Base-by-base conservation (phyloP, 2,797 vertebrate genomes). In the Anas acuta region DNA sequence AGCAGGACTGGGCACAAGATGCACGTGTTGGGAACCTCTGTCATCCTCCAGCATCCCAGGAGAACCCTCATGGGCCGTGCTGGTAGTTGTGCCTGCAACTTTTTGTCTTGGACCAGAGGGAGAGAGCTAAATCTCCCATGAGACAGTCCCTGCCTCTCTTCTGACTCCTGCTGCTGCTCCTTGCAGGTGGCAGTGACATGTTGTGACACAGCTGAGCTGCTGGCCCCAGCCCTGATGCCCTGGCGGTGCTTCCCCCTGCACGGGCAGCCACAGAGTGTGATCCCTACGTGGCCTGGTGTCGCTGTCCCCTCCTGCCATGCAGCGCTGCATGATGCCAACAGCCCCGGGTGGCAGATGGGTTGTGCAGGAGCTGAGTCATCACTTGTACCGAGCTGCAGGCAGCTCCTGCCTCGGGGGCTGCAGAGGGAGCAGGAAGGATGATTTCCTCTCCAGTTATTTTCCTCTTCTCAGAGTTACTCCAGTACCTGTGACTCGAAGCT, bases 321-420 rank as follows among this genome's bases (percentile, higher is more conserved):
- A 77, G 89, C 0, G 0, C 72, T 83, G 77, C 86, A 23, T 83
- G 90, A 93, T 96, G 92, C 77, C 22, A 90, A 90, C 9, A 72
- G 90, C n/a, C 92, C 84, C 85, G 39, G 84, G 83, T 62, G 67
- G 94, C 92, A 96, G 95, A 89, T 95, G 93, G 95, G 81, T 67
- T 93, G 69, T 90, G 74, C 35, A 0, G 81, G 74, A 84, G 81
- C 94, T 96, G 91, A 91, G 78, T 96, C 91, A 95, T 84, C 43
- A 80, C 74, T 83, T 6, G 1, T 33, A 13, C 64, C 16, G 85
- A 92, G 89, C 93, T 4, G 1, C 94, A 93, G 86, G 92, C 95
- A 92, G 89, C 93, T 93, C 70, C 69, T 90, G 87, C 17, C 37
- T 83, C 69, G 90, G 72, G 77, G 84, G 72, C 88, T 96, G 94